phyloP scores from a whole-genome alignment of 2,797 vertebrate species.

The Moxostoma hubbsi region DNA sequence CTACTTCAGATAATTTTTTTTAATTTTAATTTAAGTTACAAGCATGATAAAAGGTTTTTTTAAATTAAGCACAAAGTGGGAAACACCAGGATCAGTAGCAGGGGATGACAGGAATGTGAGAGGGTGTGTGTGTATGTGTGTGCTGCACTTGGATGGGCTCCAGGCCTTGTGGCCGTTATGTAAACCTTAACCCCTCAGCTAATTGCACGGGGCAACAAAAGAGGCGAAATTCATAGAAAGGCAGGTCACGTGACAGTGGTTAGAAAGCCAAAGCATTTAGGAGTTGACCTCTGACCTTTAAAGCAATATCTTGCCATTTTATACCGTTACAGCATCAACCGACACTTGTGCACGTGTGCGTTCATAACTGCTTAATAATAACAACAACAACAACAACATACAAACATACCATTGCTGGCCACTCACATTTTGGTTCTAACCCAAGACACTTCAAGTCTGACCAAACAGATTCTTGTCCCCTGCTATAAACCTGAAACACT shows the following conservation, averaged over 20 bases:
- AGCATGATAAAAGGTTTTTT: neutral
- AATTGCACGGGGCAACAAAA: conserved; percentile 41
- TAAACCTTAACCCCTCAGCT: conserved; percentile 59
- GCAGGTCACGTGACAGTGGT: conserved; percentile 25
- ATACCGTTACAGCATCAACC: neutral
- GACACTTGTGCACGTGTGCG: too few relatives aligned
- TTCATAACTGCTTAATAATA: neutral
- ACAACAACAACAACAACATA: too few relatives aligned
- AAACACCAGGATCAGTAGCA: conserved; percentile 20
- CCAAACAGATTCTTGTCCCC: conserved; percentile 2
- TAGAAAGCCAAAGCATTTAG: conserved; percentile 46
- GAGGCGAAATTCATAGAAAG: conserved; percentile 51
- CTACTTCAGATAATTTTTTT: neutral
- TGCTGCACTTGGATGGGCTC: conserved; percentile 48
- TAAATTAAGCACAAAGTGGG: conserved; percentile 8
- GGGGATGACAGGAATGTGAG: conserved; percentile 36
- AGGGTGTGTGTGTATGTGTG: conserved; percentile 28
- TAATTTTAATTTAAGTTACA: neutral
- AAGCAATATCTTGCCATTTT: conserved; percentile 21
- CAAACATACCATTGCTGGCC: too few relatives aligned
- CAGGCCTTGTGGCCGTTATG: conserved; percentile 50
- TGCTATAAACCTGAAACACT: conserved; percentile 37
- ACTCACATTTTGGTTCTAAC: too few relatives aligned
- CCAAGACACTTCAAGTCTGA: conserved; percentile 7
- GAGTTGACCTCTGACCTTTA: conserved; percentile 44